These are phyloP conservation scores for Drosophila eugracilis DNA, from an alignment of 1,140 invertebrate species.

Conservation along the genomic window DNA sequence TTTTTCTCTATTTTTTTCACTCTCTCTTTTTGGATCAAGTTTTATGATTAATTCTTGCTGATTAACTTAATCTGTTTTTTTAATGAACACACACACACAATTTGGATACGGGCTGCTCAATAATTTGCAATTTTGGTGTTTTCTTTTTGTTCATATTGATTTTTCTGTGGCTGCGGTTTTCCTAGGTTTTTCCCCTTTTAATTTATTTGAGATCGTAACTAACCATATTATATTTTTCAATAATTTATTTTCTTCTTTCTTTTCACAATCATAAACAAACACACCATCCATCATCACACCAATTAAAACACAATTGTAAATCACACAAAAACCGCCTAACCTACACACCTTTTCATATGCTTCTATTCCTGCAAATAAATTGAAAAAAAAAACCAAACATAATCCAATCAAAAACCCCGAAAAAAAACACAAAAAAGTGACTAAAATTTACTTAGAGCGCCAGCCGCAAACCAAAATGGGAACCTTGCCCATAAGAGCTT, in stretches of 20 bases:
- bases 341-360: slow-evolving; percentile 31
- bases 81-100: slow-evolving; percentile 8
- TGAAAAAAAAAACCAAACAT: slow-evolving; percentile 23
- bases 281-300: slow-evolving; percentile 31
- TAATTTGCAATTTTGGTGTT: slow-evolving; percentile 15
- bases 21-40: slow-evolving; percentile 18
- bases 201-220: slow-evolving; percentile 53
- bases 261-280: slow-evolving; percentile 45
- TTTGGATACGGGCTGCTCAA: slow-evolving; percentile 13
- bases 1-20: slow-evolving; percentile 7
- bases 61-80: slow-evolving; percentile 17
- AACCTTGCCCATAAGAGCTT: slow-evolving; percentile 59
- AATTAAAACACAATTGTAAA: slow-evolving; percentile 49
- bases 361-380: slow-evolving; percentile 33
- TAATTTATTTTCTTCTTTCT: slow-evolving; percentile 76
- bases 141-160: slow-evolving; percentile 1
- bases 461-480: slow-evolving; percentile 54
- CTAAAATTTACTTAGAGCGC: slow-evolving; percentile 80
- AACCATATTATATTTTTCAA: slow-evolving; percentile 60
- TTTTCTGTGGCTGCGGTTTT: slow-evolving; percentile 33
- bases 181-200: slow-evolving; percentile 8
- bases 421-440: slow-evolving; percentile 48
- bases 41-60: slow-evolving; percentile 22
- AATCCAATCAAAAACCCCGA: slow-evolving; percentile 39
- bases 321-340: slow-evolving; percentile 51